Evolutionary conservation across 2,888 invertebrate genomes (phyloP).

Genomic region (Diarsia brunnea): DNA sequence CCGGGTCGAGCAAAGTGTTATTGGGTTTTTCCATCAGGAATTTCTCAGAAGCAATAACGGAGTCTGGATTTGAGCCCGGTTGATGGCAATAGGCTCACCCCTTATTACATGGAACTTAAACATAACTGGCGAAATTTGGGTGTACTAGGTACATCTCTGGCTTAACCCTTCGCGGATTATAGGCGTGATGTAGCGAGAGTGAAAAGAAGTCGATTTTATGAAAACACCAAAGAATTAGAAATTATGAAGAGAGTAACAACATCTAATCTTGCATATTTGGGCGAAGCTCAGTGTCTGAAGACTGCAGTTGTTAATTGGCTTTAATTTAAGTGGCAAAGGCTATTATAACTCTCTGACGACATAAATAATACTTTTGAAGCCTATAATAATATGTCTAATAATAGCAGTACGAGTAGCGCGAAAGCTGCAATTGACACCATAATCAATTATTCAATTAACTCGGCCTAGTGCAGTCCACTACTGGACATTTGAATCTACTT

Average conservation of each 20-base stretch:
- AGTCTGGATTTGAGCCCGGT: too few relatives aligned
- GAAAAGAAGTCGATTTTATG: not conserved
- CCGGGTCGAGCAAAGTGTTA: too few relatives aligned
- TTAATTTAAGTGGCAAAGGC: not conserved
- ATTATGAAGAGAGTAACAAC: not conserved
- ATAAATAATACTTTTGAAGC: not conserved
- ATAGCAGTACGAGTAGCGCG: not conserved
- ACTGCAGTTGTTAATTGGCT: not conserved
- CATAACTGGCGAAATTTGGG: too few relatives aligned
- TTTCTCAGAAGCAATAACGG: too few relatives aligned
- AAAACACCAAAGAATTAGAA: not conserved
- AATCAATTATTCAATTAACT: slow-evolving; percentile 36
- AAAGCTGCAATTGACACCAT: slow-evolving; percentile 41
- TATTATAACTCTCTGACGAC: not conserved
- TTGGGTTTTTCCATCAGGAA: too few relatives aligned
- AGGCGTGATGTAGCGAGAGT: not conserved
- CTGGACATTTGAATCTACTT: slow-evolving; percentile 18
- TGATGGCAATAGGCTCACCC: too few relatives aligned
- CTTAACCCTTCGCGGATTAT: too few relatives aligned
- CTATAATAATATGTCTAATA: not conserved
- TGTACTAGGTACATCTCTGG: too few relatives aligned
- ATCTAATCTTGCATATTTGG: not conserved
- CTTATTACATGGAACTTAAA: too few relatives aligned
- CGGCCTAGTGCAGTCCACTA: slow-evolving; percentile 16
- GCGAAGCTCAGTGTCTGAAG: not conserved